A percentile compares a stretch with the other conserved stretches of the same genome.
Conservation (phyloP, 35 echinoderm and acorn worm species). For the Diadema setosum region DNA sequence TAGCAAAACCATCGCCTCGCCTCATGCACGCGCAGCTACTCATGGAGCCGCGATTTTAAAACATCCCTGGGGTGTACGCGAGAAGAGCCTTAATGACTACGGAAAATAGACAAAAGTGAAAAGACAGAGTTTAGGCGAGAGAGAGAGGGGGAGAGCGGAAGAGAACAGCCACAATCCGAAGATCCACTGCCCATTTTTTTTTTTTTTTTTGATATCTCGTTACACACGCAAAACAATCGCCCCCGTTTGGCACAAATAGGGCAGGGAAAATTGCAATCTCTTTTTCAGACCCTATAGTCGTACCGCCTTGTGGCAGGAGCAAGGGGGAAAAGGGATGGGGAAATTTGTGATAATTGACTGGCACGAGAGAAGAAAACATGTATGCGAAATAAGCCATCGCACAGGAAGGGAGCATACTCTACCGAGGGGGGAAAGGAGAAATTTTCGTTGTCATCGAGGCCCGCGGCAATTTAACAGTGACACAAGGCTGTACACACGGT, state of each 20-base stretch:
- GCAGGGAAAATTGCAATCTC: constrained; percentile 4
- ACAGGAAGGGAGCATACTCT: background rate
- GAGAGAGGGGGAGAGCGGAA: background rate
- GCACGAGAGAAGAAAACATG: background rate
- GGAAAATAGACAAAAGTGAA: no score
- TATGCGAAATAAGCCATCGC: background rate
- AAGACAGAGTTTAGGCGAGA: background rate
- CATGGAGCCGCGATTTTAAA: no score
- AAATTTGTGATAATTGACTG: constrained; percentile 27
- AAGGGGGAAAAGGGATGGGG: background rate
- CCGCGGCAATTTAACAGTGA: background rate
- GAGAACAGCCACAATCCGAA: background rate
- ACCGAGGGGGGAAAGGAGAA: background rate
- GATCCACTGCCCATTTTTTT: constrained; percentile 16
- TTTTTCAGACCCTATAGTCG: background rate
- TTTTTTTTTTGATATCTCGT: constrained; percentile 23
- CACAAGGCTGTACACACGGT: background rate
- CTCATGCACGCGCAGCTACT: background rate
- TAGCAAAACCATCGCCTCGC: background rate
- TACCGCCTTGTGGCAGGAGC: background rate
- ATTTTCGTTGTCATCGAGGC: background rate
- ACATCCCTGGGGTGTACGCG: no score
- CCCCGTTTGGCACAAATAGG: background rate
- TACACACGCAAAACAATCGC: constrained; percentile 11
- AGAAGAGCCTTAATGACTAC: no score